phyloP scores from a whole-genome alignment of 2,888 invertebrate species.

The Malthinus seriepunctatus region DNA sequence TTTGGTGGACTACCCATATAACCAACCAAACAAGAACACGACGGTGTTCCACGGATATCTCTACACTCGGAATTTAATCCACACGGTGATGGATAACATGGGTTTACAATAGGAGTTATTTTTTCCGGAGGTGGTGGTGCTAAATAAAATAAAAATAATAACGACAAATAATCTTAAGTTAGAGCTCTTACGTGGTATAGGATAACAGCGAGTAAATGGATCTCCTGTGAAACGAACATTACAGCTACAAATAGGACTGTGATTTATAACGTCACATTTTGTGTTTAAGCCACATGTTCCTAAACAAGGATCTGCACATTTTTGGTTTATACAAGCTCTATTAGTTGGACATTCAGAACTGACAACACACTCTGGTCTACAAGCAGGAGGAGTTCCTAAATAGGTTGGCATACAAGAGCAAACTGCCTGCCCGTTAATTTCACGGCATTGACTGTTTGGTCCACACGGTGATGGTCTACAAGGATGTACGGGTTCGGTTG shows the following conservation, averaged over 20 bases:
- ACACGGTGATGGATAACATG: slow-evolving; percentile 79
- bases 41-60: slow-evolving; percentile 67
- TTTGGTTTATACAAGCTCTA: slow-evolving; percentile 72
- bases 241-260: slow-evolving; percentile 72
- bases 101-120: slow-evolving; percentile 58
- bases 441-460: slow-evolving; percentile 71
- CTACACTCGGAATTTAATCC: slow-evolving; percentile 78
- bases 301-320: slow-evolving; percentile 73
- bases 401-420: slow-evolving; percentile 71
- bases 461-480: slow-evolving; percentile 76
- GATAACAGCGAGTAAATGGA: slow-evolving; percentile 65
- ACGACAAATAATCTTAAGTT: not conserved
- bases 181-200: slow-evolving; percentile 50
- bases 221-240: slow-evolving; percentile 69
- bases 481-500: slow-evolving; percentile 57
- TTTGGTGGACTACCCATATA: slow-evolving; percentile 77
- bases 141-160: slow-evolving; percentile 15
- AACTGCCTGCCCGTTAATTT: slow-evolving; percentile 58
- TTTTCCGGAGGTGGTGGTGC: slow-evolving; percentile 38
- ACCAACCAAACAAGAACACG: slow-evolving; percentile 73
- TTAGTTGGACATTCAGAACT: slow-evolving; percentile 71
- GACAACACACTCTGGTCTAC: slow-evolving; percentile 72
- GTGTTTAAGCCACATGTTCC: slow-evolving; percentile 74
- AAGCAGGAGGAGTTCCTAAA: slow-evolving; percentile 68
- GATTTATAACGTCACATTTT: slow-evolving; percentile 73